phyloP scores from a whole-genome alignment of 1,140 invertebrate genomes.

The Grapholita molesta region DNA sequence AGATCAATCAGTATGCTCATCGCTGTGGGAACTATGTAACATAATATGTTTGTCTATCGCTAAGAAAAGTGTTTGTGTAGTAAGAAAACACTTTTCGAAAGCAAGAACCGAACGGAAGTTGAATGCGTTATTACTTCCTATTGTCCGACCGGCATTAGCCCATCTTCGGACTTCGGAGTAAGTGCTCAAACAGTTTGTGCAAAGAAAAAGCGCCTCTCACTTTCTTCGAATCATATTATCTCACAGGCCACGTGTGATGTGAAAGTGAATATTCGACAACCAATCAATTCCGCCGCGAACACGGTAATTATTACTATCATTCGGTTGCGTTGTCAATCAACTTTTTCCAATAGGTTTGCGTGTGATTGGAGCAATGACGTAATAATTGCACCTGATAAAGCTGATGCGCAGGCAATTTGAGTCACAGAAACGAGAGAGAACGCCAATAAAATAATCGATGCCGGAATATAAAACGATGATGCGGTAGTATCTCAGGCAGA shows the following conservation, averaged over 20 bases:
- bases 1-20: not conserved
- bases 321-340: constrained; percentile 40
- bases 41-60: not conserved
- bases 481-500: no score
- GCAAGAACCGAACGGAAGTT: constrained; percentile 10
- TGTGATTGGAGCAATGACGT: not conserved
- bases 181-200: constrained; percentile 50
- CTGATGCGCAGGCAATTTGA: not conserved
- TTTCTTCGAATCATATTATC: constrained; percentile 52
- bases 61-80: not conserved
- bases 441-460: not conserved
- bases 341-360: constrained; percentile 41
- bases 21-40: not conserved
- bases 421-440: not conserved
- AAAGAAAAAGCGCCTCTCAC: constrained; percentile 70
- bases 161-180: constrained; percentile 12
- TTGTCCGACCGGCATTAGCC: constrained; percentile 16
- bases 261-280: constrained; percentile 57
- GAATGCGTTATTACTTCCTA: constrained; percentile 16
- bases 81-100: constrained; percentile 17
- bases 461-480: no score
- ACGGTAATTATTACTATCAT: constrained; percentile 46
- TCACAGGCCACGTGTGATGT: constrained; percentile 51
- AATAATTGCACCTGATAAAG: not conserved
- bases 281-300: constrained; percentile 39